Percentiles rank a stretch among this genome's conserved stretches.
phyloP scores from a whole-genome alignment of 2,113 vertebrate genomes.

The Ochotona curzoniae region DNA sequence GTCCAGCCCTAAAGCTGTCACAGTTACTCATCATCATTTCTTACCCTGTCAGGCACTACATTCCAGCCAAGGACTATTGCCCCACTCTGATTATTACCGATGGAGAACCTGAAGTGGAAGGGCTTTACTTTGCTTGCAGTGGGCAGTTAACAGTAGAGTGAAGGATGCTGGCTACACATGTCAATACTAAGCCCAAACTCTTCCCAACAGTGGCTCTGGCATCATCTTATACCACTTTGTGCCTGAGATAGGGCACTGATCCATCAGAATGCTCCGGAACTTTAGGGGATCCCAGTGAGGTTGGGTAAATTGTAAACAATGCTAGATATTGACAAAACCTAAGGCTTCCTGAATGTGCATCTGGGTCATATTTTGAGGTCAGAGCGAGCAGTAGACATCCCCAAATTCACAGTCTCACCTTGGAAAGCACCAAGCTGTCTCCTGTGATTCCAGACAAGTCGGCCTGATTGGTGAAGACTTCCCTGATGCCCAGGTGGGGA shows the following conservation, averaged over 20 bases:
- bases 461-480: background rate
- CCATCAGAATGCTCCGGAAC: too few species aligned
- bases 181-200: background rate
- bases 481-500: background rate
- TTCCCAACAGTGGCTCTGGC: rapidly evolving
- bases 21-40: too few species aligned
- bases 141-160: background rate
- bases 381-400: rapidly evolving
- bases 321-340: background rate
- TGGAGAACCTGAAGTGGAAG: background rate
- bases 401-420: background rate
- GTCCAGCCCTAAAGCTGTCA: too few species aligned
- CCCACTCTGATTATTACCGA: background rate
- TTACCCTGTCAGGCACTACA: background rate
- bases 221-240: too few species aligned
- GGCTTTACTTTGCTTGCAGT: rapidly evolving
- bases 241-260: too few species aligned
- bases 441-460: constrained; percentile 45
- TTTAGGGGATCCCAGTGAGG: too few species aligned
- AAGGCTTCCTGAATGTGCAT: rapidly evolving
- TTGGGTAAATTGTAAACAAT: too few species aligned
- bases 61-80: rapidly evolving
- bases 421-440: rapidly evolving
- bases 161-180: rapidly evolving
- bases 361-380: background rate